Evolutionary conservation across 2,113 vertebrate species (phyloP).

Genomic region (Dolichallabes microphthalmus): DNA sequence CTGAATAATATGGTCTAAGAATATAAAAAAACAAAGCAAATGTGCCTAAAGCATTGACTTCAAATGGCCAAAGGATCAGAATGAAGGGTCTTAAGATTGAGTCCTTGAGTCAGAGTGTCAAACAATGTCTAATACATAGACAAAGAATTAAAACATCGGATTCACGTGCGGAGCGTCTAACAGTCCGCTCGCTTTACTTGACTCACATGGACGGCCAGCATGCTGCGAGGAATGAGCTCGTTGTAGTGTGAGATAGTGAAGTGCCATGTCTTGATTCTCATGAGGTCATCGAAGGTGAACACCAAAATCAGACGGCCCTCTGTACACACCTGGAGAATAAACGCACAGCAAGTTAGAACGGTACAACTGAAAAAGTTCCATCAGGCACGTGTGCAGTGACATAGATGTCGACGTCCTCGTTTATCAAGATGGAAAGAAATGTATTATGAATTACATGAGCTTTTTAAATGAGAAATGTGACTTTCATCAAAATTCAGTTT

Average conservation of each 20-base stretch:
- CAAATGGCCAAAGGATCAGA: not conserved
- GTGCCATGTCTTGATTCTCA: slow-evolving; percentile 99
- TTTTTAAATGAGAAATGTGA: not conserved
- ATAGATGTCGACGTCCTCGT: not conserved
- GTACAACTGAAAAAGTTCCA: not conserved
- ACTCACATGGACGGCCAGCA: slow-evolving; percentile 98
- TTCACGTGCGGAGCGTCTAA: not conserved
- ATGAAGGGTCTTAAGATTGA: not conserved
- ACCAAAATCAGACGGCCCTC: slow-evolving; percentile 96
- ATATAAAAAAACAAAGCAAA: not conserved
- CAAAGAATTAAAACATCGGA: not conserved
- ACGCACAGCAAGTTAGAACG: not conserved
- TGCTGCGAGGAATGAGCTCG: slow-evolving; percentile 97
- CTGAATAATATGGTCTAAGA: not conserved
- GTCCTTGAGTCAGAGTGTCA: not conserved
- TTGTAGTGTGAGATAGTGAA: slow-evolving; percentile 98
- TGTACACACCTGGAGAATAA: slow-evolving; percentile 84
- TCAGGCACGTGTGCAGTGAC: not conserved
- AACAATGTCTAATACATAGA: not conserved
- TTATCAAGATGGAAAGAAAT: not conserved
- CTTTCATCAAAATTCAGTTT: not conserved
- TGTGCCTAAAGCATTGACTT: not conserved
- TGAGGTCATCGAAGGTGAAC: slow-evolving; percentile 99
- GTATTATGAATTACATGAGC: not conserved
- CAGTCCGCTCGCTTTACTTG: not conserved